Conservation (phyloP, 2,113 vertebrate genomes). For the Planiliza haematocheilus region DNA sequence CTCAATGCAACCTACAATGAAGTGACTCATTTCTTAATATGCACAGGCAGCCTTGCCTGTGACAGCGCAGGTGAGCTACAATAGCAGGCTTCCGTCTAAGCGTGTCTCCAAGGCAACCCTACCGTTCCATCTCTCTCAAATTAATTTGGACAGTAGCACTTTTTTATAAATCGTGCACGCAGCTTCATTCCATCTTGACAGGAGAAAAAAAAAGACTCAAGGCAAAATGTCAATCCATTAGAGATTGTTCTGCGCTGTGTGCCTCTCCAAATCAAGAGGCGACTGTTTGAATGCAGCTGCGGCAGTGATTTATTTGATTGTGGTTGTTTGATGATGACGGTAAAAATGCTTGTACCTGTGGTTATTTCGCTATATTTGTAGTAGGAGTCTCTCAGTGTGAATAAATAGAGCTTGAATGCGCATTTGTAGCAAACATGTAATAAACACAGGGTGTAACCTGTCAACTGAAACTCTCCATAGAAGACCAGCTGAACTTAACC, state of each 20-base stretch:
- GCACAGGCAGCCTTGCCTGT: constrained; percentile 34
- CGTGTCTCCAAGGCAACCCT: constrained; percentile 73
- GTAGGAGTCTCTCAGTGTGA: neutral
- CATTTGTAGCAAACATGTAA: neutral
- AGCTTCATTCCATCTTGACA: constrained; percentile 47
- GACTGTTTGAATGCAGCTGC: constrained; percentile 12
- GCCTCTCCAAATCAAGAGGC: constrained; percentile 30
- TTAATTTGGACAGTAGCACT: constrained; percentile 65
- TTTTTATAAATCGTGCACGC: constrained; percentile 59
- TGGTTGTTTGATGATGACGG: constrained; percentile 24
- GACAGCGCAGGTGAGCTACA: constrained; percentile 52
- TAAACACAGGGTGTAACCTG: constrained; percentile 8
- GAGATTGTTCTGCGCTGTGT: constrained; percentile 9
- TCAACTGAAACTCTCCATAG: constrained; percentile 32
- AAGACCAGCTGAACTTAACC: constrained; percentile 26
- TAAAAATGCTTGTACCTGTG: neutral
- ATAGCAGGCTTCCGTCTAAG: constrained; percentile 31
- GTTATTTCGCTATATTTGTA: neutral
- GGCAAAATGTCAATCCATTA: constrained; percentile 48
- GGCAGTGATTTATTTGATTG: constrained; percentile 9
- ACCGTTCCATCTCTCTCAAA: constrained; percentile 66
- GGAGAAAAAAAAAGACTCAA: constrained; percentile 12
- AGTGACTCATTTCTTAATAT: constrained; percentile 45
- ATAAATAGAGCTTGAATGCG: neutral
- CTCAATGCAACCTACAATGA: constrained; percentile 21